phyloP scores from a whole-genome alignment of 2,113 vertebrate species.

The Atractosteus spatula region DNA sequence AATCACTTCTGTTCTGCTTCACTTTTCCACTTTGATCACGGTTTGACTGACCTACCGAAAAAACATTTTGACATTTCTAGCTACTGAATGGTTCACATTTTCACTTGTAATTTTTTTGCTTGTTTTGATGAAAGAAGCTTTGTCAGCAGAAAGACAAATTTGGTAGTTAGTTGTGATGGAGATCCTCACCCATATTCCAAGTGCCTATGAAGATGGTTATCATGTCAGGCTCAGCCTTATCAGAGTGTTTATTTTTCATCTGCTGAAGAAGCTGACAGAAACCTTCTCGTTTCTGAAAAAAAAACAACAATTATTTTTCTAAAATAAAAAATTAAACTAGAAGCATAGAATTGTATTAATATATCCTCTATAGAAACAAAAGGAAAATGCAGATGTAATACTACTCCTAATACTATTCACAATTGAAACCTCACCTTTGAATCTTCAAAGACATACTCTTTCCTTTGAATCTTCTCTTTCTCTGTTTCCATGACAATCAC shows the following conservation, averaged over 20 bases:
- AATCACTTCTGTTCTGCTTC: too few species aligned
- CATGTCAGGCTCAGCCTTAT: conserved; percentile 94
- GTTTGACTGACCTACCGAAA: too few species aligned
- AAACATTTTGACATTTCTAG: too few species aligned
- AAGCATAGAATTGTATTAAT: too few species aligned
- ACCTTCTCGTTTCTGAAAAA: conserved; percentile 88
- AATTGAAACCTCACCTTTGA: conserved; percentile 74
- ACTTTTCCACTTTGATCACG: too few species aligned
- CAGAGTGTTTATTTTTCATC: conserved; percentile 97
- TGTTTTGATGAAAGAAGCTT: too few species aligned
- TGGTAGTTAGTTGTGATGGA: background rate
- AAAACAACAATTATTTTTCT: background rate
- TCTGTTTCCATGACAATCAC: conserved; percentile 86
- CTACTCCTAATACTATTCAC: background rate
- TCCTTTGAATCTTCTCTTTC: conserved; percentile 85
- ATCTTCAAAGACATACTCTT: conserved; percentile 90
- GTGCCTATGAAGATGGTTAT: conserved; percentile 94
- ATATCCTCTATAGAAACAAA: background rate
- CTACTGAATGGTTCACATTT: too few species aligned
- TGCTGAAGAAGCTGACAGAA: conserved; percentile 97
- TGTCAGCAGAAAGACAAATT: too few species aligned
- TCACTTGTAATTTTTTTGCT: too few species aligned
- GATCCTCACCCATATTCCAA: conserved; percentile 93
- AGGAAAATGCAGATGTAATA: background rate
- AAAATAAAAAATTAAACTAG: too few species aligned